phyloP scores from a whole-genome alignment of 2,797 vertebrate genomes.

The Amazona ochrocephala region DNA sequence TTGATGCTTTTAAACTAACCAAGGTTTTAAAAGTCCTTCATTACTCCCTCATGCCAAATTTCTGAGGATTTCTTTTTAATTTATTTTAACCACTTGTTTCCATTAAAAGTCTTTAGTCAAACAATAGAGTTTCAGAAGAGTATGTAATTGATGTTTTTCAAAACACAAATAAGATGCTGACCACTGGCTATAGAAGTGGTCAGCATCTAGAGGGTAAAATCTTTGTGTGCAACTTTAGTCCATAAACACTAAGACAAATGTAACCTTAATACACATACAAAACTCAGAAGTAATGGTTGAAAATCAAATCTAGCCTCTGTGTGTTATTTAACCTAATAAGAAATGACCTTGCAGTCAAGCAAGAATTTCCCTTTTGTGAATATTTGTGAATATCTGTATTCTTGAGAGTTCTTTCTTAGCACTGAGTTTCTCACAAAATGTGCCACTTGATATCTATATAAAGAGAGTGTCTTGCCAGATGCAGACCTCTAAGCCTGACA shows the following conservation, averaged over 20 bases:
- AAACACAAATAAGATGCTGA: neutral
- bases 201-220: neutral
- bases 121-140: neutral
- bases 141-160: neutral
- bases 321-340: neutral
- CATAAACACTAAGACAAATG: neutral
- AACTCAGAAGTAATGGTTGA: neutral
- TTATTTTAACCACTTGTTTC: neutral
- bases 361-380: constrained; percentile 13
- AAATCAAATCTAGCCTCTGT: neutral
- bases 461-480: constrained; percentile 3
- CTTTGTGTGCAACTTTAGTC: neutral
- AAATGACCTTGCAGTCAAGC: neutral
- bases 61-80: neutral
- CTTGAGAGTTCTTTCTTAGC: constrained; percentile 2
- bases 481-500: constrained; percentile 37
- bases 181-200: neutral
- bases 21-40: constrained; percentile 14
- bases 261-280: neutral
- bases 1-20: constrained; percentile 6
- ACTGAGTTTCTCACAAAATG: neutral
- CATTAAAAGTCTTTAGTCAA: neutral
- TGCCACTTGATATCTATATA: constrained; percentile 28
- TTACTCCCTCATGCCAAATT: constrained; percentile 23
- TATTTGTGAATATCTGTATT: constrained; percentile 43